Conservation (phyloP, 2,888 invertebrate species). For the Tolmerus cingulatus region DNA sequence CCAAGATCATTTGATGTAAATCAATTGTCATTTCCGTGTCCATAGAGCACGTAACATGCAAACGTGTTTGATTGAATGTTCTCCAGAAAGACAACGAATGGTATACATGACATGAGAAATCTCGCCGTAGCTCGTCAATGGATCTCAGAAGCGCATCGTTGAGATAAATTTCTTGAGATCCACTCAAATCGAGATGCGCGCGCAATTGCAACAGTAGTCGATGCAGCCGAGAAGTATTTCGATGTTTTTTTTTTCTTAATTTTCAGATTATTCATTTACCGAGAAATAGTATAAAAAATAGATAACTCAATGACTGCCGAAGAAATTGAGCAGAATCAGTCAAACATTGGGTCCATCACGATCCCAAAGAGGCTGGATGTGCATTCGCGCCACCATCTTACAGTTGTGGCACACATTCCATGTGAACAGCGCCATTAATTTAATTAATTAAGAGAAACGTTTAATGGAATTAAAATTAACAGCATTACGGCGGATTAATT, state of each 20-base stretch:
- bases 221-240: background rate
- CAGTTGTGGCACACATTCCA: slow-evolving; percentile 46
- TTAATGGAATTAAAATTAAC: slow-evolving; percentile 43
- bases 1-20: slow-evolving; percentile 25
- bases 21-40: slow-evolving; percentile 38
- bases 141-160: background rate
- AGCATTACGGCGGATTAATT: slow-evolving; percentile 40
- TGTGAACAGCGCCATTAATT: slow-evolving; percentile 44
- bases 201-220: background rate
- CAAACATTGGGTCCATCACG: background rate
- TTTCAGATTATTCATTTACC: background rate
- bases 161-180: slow-evolving; percentile 1
- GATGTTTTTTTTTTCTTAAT: background rate
- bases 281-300: background rate
- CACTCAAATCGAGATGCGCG: background rate
- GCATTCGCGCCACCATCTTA: background rate
- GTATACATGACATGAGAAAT: background rate
- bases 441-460: slow-evolving; percentile 47
- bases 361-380: background rate
- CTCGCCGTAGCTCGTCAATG: background rate
- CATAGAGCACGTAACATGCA: background rate
- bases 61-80: slow-evolving; percentile 29
- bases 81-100: background rate
- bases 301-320: background rate
- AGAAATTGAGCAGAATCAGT: slow-evolving; percentile 13